Conservation (phyloP, 37 sponge, comb jelly and placozoan genomes). For the Corticium candelabrum region DNA sequence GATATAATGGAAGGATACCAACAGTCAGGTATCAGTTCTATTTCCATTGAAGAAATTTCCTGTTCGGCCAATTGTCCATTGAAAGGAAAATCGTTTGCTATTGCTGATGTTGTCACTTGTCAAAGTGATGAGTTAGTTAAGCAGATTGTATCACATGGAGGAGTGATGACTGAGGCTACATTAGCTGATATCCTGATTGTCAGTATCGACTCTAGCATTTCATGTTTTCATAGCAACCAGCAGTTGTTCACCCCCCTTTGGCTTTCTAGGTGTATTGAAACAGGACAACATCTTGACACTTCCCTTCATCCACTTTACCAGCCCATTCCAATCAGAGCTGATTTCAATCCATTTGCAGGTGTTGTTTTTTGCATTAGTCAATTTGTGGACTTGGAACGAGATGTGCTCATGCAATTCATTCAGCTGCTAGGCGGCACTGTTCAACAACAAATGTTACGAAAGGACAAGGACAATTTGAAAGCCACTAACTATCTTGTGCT, state of each 20-base stretch:
- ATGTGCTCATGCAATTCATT: background rate
- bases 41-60: too few species aligned
- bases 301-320: background rate
- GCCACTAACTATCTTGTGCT: slow-evolving; percentile 65
- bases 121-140: too few species aligned
- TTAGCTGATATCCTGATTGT: background rate
- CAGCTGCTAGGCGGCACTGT: slow-evolving; percentile 34
- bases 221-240: background rate
- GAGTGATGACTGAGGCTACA: too few species aligned
- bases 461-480: slow-evolving; percentile 33
- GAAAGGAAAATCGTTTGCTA: too few species aligned
- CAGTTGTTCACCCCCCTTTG: background rate
- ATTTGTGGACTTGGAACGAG: background rate
- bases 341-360: background rate
- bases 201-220: background rate
- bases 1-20: too few species aligned
- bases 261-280: background rate
- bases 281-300: background rate
- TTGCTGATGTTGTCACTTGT: too few species aligned
- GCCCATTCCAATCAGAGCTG: background rate
- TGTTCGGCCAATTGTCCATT: too few species aligned
- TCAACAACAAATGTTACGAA: slow-evolving; percentile 47
- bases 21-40: too few species aligned
- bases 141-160: too few species aligned
- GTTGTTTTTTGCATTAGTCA: background rate